phyloP scores from a whole-genome alignment of 2,113 vertebrate species.

The Gadus chalcogrammus region DNA sequence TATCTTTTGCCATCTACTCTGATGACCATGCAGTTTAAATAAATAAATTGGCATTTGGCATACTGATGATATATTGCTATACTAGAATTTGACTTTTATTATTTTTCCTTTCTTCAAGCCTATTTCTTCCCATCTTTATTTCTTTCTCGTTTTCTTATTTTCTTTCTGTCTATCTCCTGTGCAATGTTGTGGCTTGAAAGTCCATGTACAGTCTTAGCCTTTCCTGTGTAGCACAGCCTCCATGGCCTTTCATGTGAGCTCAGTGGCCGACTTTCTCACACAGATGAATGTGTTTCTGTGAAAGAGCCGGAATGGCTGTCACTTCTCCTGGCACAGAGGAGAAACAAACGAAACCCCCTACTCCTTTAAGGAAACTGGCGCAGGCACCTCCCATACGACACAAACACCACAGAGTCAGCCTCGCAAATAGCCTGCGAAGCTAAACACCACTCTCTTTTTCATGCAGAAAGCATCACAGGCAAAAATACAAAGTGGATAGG shows the following conservation, averaged over 20 bases:
- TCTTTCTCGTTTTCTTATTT: slow-evolving; percentile 7
- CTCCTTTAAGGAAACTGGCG: slow-evolving; percentile 69
- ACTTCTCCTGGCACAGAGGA: slow-evolving; percentile 68
- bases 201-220: slow-evolving; percentile 67
- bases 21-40: too few relatives aligned
- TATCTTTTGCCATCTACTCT: too few relatives aligned
- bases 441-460: slow-evolving; percentile 62
- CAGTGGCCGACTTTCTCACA: slow-evolving; percentile 69
- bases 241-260: slow-evolving; percentile 62
- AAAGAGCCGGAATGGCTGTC: slow-evolving; percentile 73
- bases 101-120: background rate
- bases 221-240: slow-evolving; percentile 67
- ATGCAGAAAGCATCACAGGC: slow-evolving; percentile 52
- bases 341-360: slow-evolving; percentile 68
- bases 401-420: slow-evolving; percentile 67
- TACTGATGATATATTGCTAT: too few relatives aligned
- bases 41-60: too few relatives aligned
- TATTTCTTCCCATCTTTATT: background rate
- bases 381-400: slow-evolving; percentile 67
- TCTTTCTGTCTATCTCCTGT: slow-evolving; percentile 20
- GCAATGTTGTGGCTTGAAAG: slow-evolving; percentile 60
- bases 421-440: slow-evolving; percentile 66
- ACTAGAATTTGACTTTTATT: background rate
- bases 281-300: slow-evolving; percentile 72
- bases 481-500: slow-evolving; percentile 53